Evolutionary conservation across 2,113 vertebrate genomes (phyloP).

Genomic region (Cettia cetti): DNA sequence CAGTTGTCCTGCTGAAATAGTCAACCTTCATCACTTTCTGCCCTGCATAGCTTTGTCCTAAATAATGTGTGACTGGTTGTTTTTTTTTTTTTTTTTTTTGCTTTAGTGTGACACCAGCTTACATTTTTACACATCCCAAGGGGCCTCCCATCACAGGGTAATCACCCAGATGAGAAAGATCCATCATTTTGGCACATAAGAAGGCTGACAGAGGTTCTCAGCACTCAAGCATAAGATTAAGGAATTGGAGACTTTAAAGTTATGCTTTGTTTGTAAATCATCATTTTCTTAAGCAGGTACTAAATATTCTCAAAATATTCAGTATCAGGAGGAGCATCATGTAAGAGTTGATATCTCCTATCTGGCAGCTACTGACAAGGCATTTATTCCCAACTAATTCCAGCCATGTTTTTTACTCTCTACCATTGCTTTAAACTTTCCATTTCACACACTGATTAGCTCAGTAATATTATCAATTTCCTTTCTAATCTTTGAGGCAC

Average conservation of each 20-base stretch:
- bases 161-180: not conserved
- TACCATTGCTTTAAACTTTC: not conserved
- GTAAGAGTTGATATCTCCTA: not conserved
- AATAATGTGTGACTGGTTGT: not conserved
- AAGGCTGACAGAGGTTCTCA: not conserved
- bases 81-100: accelerated
- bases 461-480: not conserved
- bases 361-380: not conserved
- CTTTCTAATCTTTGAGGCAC: conserved; percentile 9
- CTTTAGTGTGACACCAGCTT: not conserved
- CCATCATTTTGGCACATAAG: accelerated
- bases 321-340: not conserved
- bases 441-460: conserved; percentile 5
- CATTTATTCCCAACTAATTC: not conserved
- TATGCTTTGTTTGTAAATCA: not conserved
- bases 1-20: not conserved
- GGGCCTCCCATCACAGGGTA: not conserved
- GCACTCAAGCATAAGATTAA: not conserved
- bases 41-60: not conserved
- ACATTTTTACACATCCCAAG: not conserved
- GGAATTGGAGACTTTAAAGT: not conserved
- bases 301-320: not conserved
- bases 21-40: not conserved
- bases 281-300: not conserved
- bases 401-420: not conserved